phyloP scores from a whole-genome alignment of 2,797 vertebrate species.

The Threskiornis aethiopicus region DNA sequence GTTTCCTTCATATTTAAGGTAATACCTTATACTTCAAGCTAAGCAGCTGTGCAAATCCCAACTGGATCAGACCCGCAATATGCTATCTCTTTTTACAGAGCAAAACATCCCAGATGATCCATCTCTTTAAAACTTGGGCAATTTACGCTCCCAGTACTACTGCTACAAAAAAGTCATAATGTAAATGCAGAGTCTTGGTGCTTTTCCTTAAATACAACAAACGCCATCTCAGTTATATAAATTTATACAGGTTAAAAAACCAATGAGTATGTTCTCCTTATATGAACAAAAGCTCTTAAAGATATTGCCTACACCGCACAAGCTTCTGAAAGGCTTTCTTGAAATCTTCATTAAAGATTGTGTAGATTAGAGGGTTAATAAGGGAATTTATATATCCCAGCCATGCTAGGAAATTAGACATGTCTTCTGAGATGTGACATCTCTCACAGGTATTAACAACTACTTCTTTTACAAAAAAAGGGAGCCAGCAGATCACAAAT shows the following conservation, averaged over 20 bases:
- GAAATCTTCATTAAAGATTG: conserved; percentile 98
- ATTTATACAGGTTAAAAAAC: conserved; percentile 25
- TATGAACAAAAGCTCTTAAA: conserved; percentile 70
- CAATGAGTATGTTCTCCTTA: not conserved
- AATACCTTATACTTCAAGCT: not conserved
- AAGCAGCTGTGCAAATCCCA: not conserved
- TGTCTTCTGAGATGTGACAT: conserved; percentile 87
- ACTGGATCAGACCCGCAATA: not conserved
- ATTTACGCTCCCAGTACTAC: not conserved
- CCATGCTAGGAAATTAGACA: conserved; percentile 95
- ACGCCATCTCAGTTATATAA: conserved; percentile 22
- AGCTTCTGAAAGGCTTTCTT: conserved; percentile 98
- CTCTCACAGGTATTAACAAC: conserved; percentile 89
- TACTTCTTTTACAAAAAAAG: conserved; percentile 97
- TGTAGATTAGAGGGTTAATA: conserved; percentile 98
- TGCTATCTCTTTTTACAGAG: not conserved
- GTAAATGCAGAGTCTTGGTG: conserved; percentile 13
- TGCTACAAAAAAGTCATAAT: conserved; percentile 38
- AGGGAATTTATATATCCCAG: conserved; percentile 97
- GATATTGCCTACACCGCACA: conserved; percentile 85
- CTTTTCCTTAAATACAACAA: conserved; percentile 45
- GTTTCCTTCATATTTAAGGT: not conserved
- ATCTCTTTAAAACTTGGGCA: conserved; percentile 16
- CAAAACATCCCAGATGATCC: conserved; percentile 5
- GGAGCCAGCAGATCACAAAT: conserved; percentile 97